Base-by-base conservation (phyloP, 2,113 vertebrate genomes). In the Collichthys lucidus region DNA sequence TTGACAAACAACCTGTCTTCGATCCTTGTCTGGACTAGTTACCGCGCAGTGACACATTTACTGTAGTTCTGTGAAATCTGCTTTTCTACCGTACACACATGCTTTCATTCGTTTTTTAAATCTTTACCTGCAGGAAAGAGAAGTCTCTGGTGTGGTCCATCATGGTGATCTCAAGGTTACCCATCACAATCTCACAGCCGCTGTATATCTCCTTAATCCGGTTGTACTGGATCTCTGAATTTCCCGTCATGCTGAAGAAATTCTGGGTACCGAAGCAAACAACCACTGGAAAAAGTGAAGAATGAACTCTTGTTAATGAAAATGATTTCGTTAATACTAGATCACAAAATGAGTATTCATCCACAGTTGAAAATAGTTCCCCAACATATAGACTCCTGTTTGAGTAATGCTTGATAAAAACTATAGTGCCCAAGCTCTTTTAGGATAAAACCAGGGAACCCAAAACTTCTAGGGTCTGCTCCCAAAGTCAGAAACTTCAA, bases 151-250 rank as follows among this genome's bases (percentile, higher is more conserved):
- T 93, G 90, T 96, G 95, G 60, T 86, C 96, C 63, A 97, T 97
- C 90, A 96, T 96, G 77, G 95, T 96, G 60, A 99, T 97, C 94
- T 99, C 98, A 4, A 98, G 96, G 94, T 98, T 99, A 8, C 98
- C 97, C 94, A 97, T 97, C 60, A 98, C 96, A 0, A 99, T 97
- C 88, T 98, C 95, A 4, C 97, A 99, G 88, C 92, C 92, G 0
- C 87, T 96, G 86, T 98, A 99, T 83, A 94, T 95, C 14, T 95
- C 93, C 87, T 95, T 91, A 84, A 97, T 94, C 0, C 94, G 94
- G 74, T 95, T 95, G 93, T 97, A 97, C 62, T 95, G 95, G 70
- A 90, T 92, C 0, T 96, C 95, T 0, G 94, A 86, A 8, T 93
- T 93, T 0, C 95, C 96, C 0, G 94, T 96, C 22, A 95, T 93